phyloP scores from a whole-genome alignment of 2,797 vertebrate species.

The Galagoides demidoff region DNA sequence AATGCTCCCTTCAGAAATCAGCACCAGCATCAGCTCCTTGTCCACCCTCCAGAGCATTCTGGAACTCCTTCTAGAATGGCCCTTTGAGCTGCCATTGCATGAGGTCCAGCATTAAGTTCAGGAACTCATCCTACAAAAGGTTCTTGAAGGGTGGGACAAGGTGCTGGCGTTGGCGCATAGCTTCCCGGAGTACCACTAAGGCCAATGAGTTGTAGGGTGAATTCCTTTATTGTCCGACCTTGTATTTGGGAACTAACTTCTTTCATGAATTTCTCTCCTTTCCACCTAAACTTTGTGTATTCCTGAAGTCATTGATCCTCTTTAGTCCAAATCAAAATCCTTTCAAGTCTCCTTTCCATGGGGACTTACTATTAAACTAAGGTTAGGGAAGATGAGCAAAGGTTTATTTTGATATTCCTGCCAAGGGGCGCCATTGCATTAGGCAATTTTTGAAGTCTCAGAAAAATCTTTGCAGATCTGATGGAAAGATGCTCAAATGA shows the following conservation, averaged over 20 bases:
- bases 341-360: not conserved
- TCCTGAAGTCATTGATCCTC: not conserved
- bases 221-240: too few species aligned
- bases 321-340: not conserved
- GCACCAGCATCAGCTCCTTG: too few species aligned
- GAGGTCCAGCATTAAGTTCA: too few species aligned
- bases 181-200: too few species aligned
- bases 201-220: too few species aligned
- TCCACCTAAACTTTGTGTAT: not conserved
- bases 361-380: not conserved
- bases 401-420: not conserved
- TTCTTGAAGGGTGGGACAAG: too few species aligned
- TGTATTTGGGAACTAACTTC: not conserved
- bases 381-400: not conserved
- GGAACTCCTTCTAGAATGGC: too few species aligned
- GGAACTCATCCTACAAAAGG: too few species aligned
- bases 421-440: not conserved
- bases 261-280: not conserved
- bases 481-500: slow-evolving; percentile 16
- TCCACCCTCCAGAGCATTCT: too few species aligned
- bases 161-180: too few species aligned
- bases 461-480: not conserved
- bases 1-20: too few species aligned
- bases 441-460: not conserved
- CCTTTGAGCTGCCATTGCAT: too few species aligned